Conservation (phyloP, 2,888 invertebrate species). For the Pyrrhosoma nymphula region DNA sequence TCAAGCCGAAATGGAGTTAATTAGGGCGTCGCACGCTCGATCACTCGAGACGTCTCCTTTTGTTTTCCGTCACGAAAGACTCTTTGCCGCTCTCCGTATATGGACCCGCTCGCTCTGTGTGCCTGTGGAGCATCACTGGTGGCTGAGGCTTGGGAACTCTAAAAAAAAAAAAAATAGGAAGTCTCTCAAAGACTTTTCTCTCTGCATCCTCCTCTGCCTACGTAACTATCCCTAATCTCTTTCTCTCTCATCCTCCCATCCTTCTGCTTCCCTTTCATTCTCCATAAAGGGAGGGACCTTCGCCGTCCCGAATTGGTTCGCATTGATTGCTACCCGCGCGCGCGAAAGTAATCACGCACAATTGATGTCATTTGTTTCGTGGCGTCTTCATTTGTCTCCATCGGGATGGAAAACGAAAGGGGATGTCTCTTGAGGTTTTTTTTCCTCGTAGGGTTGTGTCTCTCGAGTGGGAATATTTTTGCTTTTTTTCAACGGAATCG, state of each 20-base stretch:
- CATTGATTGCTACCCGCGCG: constrained; percentile 41
- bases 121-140: background rate
- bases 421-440: background rate
- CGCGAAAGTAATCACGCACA: constrained; percentile 54
- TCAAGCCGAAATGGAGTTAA: constrained; percentile 44
- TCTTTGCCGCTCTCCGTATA: constrained; percentile 8
- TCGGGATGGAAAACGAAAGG: background rate
- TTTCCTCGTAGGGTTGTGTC: background rate
- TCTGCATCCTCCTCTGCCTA: too few species aligned
- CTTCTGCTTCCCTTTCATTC: background rate
- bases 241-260: background rate
- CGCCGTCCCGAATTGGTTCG: constrained; percentile 14
- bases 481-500: background rate
- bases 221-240: background rate
- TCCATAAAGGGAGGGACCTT: background rate
- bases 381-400: constrained; percentile 28
- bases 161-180: background rate
- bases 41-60: background rate
- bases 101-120: background rate
- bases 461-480: background rate
- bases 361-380: constrained; percentile 62
- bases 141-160: background rate
- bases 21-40: constrained; percentile 50
- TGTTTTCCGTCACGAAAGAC: background rate
- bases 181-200: background rate